Percentiles rank a stretch among this genome's conserved stretches.
These are phyloP conservation scores for Thripadectes ignobilis DNA, from an alignment of 2,797 vertebrate genomes.

Conservation along the genomic window DNA sequence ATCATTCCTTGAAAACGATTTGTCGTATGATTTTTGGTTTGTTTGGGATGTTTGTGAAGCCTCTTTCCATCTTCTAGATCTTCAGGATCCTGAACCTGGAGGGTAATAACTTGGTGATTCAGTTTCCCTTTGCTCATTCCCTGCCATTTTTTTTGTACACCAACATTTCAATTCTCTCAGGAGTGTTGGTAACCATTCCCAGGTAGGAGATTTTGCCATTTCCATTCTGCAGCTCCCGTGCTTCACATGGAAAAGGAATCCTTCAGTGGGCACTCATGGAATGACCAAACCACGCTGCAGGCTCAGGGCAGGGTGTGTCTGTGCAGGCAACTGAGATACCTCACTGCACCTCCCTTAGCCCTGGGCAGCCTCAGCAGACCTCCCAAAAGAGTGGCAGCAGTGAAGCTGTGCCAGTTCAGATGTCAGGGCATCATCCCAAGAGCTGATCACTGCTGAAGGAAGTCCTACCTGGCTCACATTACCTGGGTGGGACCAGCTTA, in stretches of 20 bases:
- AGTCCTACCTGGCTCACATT: not conserved
- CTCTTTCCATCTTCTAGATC: not conserved
- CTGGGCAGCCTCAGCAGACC: not conserved
- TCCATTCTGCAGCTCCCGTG: not conserved
- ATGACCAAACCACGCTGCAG: not conserved
- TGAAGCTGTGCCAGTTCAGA: not conserved
- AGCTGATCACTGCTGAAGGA: not conserved
- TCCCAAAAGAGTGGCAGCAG: rapidly evolving
- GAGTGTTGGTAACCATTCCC: not conserved
- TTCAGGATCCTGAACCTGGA: not conserved
- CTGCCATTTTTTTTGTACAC: not conserved
- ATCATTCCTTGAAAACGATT: not conserved
- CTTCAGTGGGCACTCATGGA: rapidly evolving
- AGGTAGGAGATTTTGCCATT: not conserved
- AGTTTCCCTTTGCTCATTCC: not conserved
- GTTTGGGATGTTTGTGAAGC: not conserved
- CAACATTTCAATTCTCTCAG: not conserved
- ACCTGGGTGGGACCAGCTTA: not conserved
- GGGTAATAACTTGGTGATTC: not conserved
- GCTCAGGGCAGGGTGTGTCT: not conserved
- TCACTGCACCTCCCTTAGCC: rapidly evolving
- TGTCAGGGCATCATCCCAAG: not conserved
- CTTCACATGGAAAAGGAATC: not conserved
- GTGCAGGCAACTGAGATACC: not conserved
- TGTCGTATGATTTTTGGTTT: not conserved